A percentile compares a stretch with the other conserved stretches of the same genome.
phyloP scores from a whole-genome alignment of 2,797 vertebrate genomes.

The Helicolenus hilgendorfi region DNA sequence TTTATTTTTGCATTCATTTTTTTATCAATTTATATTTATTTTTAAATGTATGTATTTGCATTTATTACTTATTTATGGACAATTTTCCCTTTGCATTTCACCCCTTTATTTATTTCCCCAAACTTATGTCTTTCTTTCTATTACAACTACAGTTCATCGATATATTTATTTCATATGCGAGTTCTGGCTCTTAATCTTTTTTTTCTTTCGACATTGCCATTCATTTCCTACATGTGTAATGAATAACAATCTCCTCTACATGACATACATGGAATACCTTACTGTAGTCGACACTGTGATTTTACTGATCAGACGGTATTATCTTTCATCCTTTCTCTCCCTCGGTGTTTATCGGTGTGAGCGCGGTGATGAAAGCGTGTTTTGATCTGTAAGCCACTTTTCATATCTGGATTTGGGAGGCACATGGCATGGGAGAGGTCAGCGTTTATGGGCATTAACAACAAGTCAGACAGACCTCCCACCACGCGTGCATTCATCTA shows the following conservation, averaged over 20 bases:
- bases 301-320: neutral
- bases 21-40: too few relatives aligned
- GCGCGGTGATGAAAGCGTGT: conserved; percentile 64
- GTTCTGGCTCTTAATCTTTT: neutral
- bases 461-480: conserved; percentile 69
- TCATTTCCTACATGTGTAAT: neutral
- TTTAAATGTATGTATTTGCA: too few relatives aligned
- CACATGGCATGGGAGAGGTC: conserved; percentile 76
- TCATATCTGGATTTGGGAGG: conserved; percentile 64
- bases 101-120: too few relatives aligned
- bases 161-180: neutral
- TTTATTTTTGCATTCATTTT: too few relatives aligned
- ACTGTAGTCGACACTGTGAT: neutral
- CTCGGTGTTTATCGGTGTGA: neutral
- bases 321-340: neutral
- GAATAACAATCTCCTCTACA: too few relatives aligned
- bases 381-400: conserved; percentile 72
- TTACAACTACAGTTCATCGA: too few relatives aligned
- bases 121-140: too few relatives aligned
- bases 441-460: conserved; percentile 55
- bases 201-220: neutral
- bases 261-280: neutral
- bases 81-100: too few relatives aligned
- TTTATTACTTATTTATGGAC: too few relatives aligned
- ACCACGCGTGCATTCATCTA: conserved; percentile 33